These are phyloP conservation scores for Ornithorhynchus anatinus DNA, from an alignment of 2,113 vertebrate genomes.

Conservation along the genomic window DNA sequence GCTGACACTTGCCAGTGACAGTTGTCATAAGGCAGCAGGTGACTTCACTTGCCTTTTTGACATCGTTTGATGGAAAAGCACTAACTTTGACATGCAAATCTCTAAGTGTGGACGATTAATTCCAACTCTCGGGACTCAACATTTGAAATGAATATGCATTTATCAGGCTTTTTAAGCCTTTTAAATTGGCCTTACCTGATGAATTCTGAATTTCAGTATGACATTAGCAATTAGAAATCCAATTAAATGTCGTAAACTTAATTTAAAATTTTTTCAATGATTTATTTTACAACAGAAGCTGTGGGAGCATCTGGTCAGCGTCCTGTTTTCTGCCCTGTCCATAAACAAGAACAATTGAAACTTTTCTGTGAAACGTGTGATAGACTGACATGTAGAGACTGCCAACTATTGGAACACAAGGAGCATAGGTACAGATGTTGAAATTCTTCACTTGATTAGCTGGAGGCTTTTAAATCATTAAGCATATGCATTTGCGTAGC, in stretches of 20 bases:
- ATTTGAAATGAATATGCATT: not conserved
- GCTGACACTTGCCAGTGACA: not conserved
- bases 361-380: slow-evolving; percentile 98
- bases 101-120: not conserved
- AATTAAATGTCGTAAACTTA: slow-evolving; percentile 20
- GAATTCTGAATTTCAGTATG: slow-evolving; percentile 1
- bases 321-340: slow-evolving; percentile 95
- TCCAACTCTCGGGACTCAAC: not conserved
- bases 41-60: not conserved
- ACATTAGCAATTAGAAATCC: not conserved
- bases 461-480: too few relatives aligned
- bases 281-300: slow-evolving; percentile 81
- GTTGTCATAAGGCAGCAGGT: not conserved
- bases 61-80: not conserved
- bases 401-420: slow-evolving; percentile 96
- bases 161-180: not conserved
- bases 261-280: slow-evolving; percentile 54
- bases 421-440: slow-evolving; percentile 89
- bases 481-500: too few relatives aligned
- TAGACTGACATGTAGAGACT: slow-evolving; percentile 96
- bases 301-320: slow-evolving; percentile 90
- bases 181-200: not conserved
- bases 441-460: slow-evolving; percentile 18
- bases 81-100: not conserved
- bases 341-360: slow-evolving; percentile 97